Conservation (phyloP, 2,888 invertebrate species). For the Hypselothyrea guttata region DNA sequence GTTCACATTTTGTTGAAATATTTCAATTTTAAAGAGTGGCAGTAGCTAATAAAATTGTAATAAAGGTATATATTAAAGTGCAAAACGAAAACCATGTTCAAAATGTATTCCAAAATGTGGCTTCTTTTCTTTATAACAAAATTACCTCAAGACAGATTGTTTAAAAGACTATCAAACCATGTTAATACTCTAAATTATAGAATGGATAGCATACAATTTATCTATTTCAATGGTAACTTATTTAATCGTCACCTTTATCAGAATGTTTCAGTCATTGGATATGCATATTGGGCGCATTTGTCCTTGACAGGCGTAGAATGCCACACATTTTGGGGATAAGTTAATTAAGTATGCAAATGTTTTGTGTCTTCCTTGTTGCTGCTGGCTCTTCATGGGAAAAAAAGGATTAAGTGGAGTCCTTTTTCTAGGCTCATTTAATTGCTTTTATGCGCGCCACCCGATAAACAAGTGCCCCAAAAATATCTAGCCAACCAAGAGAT, state of each 20-base stretch:
- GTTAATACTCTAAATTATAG: no score
- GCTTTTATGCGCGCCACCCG: slow-evolving; percentile 54
- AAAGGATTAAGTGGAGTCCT: slow-evolving; percentile 64
- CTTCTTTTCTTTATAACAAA: no score
- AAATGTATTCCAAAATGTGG: no score
- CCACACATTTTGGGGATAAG: slow-evolving; percentile 42
- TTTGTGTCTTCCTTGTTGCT: slow-evolving; percentile 3
- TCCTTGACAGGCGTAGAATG: slow-evolving; percentile 10
- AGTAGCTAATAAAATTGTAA: no score
- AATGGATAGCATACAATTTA: no score
- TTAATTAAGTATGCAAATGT: slow-evolving; percentile 76
- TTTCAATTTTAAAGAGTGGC: no score
- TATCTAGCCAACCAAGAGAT: slow-evolving; percentile 19
- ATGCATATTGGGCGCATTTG: slow-evolving; percentile 13
- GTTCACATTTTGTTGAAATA: no score
- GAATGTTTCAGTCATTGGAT: slow-evolving; percentile 4
- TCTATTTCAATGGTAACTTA: no score
- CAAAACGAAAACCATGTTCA: no score
- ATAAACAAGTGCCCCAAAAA: slow-evolving; percentile 48
- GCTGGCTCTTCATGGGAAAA: slow-evolving; percentile 15
- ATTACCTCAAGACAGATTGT: no score
- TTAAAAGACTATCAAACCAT: no score
- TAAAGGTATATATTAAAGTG: no score
- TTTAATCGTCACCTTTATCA: neutral
- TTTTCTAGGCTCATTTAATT: slow-evolving; percentile 70